These are phyloP conservation scores for Eustalomyia histrio DNA, from an alignment of 2,888 invertebrate genomes.

Conservation along the genomic window DNA sequence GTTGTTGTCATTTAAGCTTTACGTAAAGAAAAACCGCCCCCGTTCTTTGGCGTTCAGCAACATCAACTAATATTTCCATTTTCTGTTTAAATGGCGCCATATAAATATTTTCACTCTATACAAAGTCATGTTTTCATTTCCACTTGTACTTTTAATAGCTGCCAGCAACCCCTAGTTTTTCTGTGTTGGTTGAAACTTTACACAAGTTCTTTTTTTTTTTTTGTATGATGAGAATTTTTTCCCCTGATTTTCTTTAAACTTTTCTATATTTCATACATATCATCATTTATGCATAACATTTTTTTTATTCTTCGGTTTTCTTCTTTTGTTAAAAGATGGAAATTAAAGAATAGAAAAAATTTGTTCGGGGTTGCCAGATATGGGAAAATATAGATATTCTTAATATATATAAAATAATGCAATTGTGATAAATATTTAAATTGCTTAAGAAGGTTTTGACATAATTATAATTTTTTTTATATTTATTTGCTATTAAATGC, in stretches of 20 bases:
- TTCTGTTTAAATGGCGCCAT: constrained; percentile 43
- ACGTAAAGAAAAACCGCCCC: constrained; percentile 30
- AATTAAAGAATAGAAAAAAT: too few relatives aligned
- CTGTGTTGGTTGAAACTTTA: background rate
- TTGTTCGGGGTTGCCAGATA: too few relatives aligned
- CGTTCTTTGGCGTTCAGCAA: background rate
- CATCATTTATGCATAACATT: constrained; percentile 41
- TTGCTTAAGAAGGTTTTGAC: too few relatives aligned
- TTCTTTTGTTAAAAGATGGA: background rate
- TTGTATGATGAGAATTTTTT: background rate
- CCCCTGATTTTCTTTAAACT: background rate
- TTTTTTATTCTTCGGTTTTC: background rate
- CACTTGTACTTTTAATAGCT: constrained; percentile 47
- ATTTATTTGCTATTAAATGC: too few relatives aligned
- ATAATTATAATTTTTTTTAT: too few relatives aligned
- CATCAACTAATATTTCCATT: constrained; percentile 30
- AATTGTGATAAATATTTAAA: too few relatives aligned
- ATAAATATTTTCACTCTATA: constrained; percentile 44
- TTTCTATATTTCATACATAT: constrained; percentile 17
- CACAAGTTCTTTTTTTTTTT: background rate
- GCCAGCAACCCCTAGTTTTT: constrained; percentile 50
- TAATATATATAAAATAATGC: too few relatives aligned
- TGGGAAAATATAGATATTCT: too few relatives aligned
- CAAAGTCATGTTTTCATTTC: constrained; percentile 17
- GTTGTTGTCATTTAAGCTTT: constrained; percentile 20